A percentile compares a stretch with the other conserved stretches of the same genome.
Conservation (phyloP, 2,888 invertebrate species). For the Rotaria magnacalcarata region DNA sequence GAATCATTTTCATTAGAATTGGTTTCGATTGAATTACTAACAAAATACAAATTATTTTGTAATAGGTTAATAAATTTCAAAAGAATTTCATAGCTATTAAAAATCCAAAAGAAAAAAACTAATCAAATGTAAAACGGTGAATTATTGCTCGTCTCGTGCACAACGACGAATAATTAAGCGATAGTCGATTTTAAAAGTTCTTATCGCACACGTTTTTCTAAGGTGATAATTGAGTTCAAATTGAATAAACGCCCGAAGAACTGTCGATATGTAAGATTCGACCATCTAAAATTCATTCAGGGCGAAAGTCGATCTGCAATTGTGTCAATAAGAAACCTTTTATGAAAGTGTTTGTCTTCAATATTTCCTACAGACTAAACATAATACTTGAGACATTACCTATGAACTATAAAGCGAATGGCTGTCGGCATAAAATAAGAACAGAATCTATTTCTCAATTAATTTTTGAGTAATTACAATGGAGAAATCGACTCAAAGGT, state of each 20-base stretch:
- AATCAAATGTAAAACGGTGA: not conserved
- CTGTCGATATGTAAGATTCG: not conserved
- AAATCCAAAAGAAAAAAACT: not conserved
- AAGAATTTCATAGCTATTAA: no score
- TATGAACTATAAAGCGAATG: not conserved
- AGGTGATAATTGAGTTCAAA: not conserved
- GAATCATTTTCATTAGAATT: not conserved
- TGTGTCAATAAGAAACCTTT: not conserved
- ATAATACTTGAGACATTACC: not conserved
- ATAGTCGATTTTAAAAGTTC: not conserved
- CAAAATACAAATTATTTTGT: not conserved
- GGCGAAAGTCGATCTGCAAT: not conserved
- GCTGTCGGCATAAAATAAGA: no score
- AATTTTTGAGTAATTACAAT: no score
- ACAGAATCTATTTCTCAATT: no score
- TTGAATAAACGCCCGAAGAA: not conserved
- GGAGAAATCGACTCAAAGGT: no score
- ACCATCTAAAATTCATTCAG: not conserved
- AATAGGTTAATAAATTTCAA: no score
- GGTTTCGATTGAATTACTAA: not conserved
- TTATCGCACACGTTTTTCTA: not conserved
- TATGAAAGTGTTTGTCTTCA: not conserved
- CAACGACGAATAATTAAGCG: not conserved
- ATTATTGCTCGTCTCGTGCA: constrained; percentile 1
- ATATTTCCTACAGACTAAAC: not conserved